A percentile compares a stretch with the other conserved stretches of the same genome.
phyloP scores from a whole-genome alignment of 53 echinoderm and acorn worm species.

The Antedon mediterranea region DNA sequence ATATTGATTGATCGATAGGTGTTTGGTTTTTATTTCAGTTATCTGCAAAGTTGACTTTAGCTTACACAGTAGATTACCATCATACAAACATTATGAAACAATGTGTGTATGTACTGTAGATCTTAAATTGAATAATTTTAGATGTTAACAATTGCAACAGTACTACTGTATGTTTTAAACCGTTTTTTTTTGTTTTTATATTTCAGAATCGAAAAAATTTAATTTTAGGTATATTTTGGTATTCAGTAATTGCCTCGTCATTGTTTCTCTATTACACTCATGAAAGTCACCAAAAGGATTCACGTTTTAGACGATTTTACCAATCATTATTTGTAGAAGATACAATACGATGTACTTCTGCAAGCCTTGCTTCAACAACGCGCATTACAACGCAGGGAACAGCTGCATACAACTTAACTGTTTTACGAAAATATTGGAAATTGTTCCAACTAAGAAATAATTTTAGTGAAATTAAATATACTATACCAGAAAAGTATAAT shows the following conservation, averaged over 20 bases:
- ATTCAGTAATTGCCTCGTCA: conserved; percentile 58
- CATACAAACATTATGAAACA: no score
- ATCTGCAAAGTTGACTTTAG: no score
- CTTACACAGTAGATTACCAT: no score
- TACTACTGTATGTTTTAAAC: no score
- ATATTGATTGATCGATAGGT: no score
- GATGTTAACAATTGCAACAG: no score
- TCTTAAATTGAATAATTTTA: no score
- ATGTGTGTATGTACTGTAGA: no score
- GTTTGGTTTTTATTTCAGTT: no score
- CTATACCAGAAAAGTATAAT: neutral
- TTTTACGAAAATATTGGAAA: neutral
- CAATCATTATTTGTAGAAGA: neutral
- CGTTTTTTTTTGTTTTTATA: neutral
- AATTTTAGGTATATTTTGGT: conserved; percentile 69
- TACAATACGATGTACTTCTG: neutral
- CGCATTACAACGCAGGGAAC: neutral
- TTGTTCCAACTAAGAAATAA: neutral
- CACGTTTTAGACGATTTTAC: neutral
- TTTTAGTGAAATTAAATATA: neutral
- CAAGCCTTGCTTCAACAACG: neutral
- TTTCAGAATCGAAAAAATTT: conserved; percentile 62
- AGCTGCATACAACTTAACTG: neutral
- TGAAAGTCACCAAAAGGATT: neutral
- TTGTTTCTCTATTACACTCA: conserved; percentile 83